phyloP scores from a whole-genome alignment of 2,797 vertebrate species.

The Margarornis squamiger region DNA sequence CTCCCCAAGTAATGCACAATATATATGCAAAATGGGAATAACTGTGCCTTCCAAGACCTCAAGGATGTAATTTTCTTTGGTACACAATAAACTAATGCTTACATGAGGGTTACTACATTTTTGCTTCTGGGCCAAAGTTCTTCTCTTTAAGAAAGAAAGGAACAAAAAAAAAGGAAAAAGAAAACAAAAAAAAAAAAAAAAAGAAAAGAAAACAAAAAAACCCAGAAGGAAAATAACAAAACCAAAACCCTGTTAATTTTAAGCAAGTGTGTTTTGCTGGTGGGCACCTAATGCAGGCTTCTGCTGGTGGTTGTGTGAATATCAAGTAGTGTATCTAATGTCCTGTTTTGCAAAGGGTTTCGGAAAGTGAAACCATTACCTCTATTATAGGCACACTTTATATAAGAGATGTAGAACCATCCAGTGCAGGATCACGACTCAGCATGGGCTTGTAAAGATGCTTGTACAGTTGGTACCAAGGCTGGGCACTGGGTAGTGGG shows the following conservation, averaged over 20 bases:
- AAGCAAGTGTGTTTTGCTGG: conserved; percentile 9
- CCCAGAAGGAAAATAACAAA: background rate
- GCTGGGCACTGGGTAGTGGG: conserved; percentile 52
- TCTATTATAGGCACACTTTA: conserved; percentile 62
- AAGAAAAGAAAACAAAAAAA: too few relatives aligned
- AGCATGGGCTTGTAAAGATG: conserved; percentile 55
- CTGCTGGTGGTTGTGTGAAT: conserved; percentile 59
- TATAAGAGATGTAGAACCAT: conserved; percentile 54
- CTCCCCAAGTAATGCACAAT: conserved; percentile 78
- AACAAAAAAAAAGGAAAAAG: background rate
- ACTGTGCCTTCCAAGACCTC: conserved; percentile 72
- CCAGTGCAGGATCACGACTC: conserved; percentile 56
- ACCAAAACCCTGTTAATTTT: background rate
- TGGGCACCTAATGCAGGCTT: conserved; percentile 48
- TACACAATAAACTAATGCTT: conserved; percentile 69
- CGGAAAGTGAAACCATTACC: conserved; percentile 57
- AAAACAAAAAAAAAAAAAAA: background rate
- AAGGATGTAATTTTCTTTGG: conserved; percentile 77
- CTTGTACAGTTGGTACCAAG: conserved; percentile 49
- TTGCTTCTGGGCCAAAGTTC: conserved; percentile 51
- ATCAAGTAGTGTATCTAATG: conserved; percentile 35
- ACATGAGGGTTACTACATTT: conserved; percentile 18
- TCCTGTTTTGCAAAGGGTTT: conserved; percentile 32
- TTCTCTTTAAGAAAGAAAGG: conserved; percentile 11
- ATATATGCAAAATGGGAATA: conserved; percentile 79